These are phyloP conservation scores for Nyctibius grandis DNA, from an alignment of 2,797 vertebrate species.

Conservation along the genomic window DNA sequence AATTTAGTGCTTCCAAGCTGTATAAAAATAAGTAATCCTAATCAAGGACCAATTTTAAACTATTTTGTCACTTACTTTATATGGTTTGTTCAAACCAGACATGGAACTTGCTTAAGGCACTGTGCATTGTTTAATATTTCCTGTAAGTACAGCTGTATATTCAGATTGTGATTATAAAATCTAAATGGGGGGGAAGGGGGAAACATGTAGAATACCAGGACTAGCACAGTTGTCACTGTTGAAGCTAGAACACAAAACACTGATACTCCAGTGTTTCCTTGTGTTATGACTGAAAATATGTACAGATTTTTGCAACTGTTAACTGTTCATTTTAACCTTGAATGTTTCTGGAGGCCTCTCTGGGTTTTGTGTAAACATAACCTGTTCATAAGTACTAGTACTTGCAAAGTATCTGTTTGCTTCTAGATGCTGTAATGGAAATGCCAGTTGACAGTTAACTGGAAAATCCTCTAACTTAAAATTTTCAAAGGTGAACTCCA, in stretches of 20 bases:
- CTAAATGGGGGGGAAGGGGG: conserved; percentile 39
- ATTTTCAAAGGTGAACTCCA: neutral
- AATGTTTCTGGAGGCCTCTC: conserved; percentile 63
- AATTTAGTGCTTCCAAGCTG: conserved; percentile 65
- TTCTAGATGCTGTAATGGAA: conserved; percentile 61
- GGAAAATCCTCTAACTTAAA: conserved; percentile 35
- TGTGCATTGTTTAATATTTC: conserved; percentile 68
- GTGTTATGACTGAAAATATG: conserved; percentile 61
- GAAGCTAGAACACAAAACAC: conserved; percentile 29
- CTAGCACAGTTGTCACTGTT: conserved; percentile 23
- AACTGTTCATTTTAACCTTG: conserved; percentile 55
- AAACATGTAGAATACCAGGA: conserved; percentile 37
- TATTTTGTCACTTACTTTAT: conserved; percentile 60
- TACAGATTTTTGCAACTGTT: conserved; percentile 37
- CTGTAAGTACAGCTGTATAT: conserved; percentile 68
- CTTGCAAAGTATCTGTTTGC: neutral
- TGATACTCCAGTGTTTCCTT: conserved; percentile 10
- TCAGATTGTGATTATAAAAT: conserved; percentile 61
- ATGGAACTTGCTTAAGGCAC: conserved; percentile 55
- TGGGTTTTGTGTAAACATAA: conserved; percentile 56
- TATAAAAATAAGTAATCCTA: conserved; percentile 41
- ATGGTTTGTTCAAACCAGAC: conserved; percentile 58
- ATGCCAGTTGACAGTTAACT: conserved; percentile 11
- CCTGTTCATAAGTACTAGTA: conserved; percentile 48
- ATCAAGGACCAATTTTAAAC: conserved; percentile 73